Evolutionary conservation across 2,888 invertebrate species (phyloP).

Genomic region (Torymus auratus): DNA sequence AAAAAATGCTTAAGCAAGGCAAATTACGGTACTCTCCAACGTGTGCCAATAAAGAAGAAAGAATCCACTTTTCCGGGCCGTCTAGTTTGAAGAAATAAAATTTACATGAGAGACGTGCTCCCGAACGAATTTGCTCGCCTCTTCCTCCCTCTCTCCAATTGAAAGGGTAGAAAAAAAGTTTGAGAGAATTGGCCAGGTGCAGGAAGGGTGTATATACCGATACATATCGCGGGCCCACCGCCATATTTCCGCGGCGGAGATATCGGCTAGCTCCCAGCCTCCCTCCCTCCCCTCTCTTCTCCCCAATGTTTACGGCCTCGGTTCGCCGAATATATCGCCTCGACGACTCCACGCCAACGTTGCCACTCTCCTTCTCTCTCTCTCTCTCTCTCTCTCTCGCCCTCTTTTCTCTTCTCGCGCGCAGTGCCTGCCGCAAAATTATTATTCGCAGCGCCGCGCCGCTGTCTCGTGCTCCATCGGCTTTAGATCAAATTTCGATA

Average conservation of each 20-base stretch:
- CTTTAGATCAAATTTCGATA: too few species aligned
- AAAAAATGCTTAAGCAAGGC: not conserved
- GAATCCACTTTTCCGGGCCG: not conserved
- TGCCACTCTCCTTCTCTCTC: not conserved
- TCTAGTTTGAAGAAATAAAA: slow-evolving; percentile 8
- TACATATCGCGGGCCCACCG: slow-evolving; percentile 28
- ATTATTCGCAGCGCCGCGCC: too few species aligned
- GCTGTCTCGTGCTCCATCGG: too few species aligned
- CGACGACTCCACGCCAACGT: slow-evolving; percentile 36
- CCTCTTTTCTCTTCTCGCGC: too few species aligned
- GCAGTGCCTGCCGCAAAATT: too few species aligned
- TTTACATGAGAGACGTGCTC: slow-evolving; percentile 13
- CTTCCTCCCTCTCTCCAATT: too few species aligned
- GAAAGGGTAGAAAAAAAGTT: slow-evolving; percentile 4
- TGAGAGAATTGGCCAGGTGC: slow-evolving; percentile 24
- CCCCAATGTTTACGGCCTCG: slow-evolving; percentile 42
- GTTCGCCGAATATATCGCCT: slow-evolving; percentile 27
- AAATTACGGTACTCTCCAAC: not conserved
- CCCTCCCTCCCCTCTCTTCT: not conserved
- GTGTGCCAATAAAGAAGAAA: slow-evolving; percentile 6
- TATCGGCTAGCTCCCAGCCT: slow-evolving; percentile 36
- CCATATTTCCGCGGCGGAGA: slow-evolving; percentile 38
- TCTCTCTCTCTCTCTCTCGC: not conserved
- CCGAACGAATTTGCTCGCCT: slow-evolving; percentile 17
- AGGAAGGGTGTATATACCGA: slow-evolving; percentile 12